These are phyloP conservation scores for Doryteuthis pealeii DNA, from an alignment of 1,140 invertebrate genomes.

Conservation along the genomic window DNA sequence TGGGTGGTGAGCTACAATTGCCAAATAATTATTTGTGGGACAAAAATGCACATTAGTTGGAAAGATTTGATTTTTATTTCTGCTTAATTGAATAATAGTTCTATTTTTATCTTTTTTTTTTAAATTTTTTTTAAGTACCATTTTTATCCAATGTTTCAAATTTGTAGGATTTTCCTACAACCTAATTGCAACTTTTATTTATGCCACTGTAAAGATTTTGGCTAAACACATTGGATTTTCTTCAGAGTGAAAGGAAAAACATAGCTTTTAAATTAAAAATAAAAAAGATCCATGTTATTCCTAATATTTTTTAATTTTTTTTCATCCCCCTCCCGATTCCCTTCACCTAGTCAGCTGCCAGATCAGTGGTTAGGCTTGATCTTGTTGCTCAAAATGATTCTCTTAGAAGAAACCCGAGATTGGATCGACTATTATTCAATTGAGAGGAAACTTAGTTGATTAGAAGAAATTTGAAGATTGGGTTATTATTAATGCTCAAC, in stretches of 20 bases:
- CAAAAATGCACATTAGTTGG: background rate
- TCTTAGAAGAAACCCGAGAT: background rate
- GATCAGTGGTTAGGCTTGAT: background rate
- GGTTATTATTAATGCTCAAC: background rate
- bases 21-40: background rate
- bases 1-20: background rate
- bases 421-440: background rate
- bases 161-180: no score
- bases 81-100: no score
- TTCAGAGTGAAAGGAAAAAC: no score
- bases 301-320: no score
- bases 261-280: no score
- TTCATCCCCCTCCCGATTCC: background rate
- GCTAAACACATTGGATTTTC: no score
- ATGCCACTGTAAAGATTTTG: no score
- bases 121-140: no score
- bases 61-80: background rate
- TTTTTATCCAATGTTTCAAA: no score
- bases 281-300: no score
- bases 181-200: no score
- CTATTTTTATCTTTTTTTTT: no score
- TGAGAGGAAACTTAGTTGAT: background rate
- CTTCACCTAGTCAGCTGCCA: background rate
- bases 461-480: background rate
- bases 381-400: background rate